Base-by-base conservation (phyloP, 2,888 invertebrate species). In the Philaethria dido region DNA sequence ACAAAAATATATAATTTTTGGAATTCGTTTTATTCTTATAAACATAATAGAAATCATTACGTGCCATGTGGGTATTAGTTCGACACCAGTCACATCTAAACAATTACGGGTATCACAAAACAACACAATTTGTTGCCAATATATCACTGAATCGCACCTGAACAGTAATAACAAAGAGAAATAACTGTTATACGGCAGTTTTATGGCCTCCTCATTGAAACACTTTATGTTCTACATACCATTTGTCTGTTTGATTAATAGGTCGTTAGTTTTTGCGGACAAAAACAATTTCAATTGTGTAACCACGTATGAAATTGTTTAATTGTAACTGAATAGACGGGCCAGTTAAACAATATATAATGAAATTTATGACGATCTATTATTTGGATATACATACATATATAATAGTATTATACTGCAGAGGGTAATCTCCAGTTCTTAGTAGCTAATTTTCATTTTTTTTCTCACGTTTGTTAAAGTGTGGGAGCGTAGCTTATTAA, bases 121-220 rank as follows among this genome's bases (percentile, higher is more conserved):
- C 86, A 82, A 78, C 83, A 80, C 85, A 79, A 84, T 84, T 83
- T 80, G 79, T 79, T 50, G 52, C 64, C 86, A 75, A 86, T 89
- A 88, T 87, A 88, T 88, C 89, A 89, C 82, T 73, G 78, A 78
- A 83, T 78, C 85, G 86, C 89, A 90, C 90, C 89, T 90, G 89
- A 85, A 87, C 87, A 80, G 86, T 84, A 88, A 89, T 89, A 89
- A 88, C 87, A 83, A 85, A 86, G 87, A 88, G 84, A 86, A 86
- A 89, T 87, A 86, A 87, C 88, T 80, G 87, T 87, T 86, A 84
- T 83, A 84, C 77, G 80, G 78, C 84, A 80, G 81, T 87, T 89
- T 89, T 89, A 89, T 88, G 78, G 86, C 79, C 83, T 81, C 85
- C 87, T 88, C 86, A 88, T 88, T 89, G 82, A 79, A 81, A 81